A percentile compares a stretch with the other conserved stretches of the same genome.
Evolutionary conservation across 2,888 invertebrate genomes (phyloP).

Genomic region (Netelia inedita): DNA sequence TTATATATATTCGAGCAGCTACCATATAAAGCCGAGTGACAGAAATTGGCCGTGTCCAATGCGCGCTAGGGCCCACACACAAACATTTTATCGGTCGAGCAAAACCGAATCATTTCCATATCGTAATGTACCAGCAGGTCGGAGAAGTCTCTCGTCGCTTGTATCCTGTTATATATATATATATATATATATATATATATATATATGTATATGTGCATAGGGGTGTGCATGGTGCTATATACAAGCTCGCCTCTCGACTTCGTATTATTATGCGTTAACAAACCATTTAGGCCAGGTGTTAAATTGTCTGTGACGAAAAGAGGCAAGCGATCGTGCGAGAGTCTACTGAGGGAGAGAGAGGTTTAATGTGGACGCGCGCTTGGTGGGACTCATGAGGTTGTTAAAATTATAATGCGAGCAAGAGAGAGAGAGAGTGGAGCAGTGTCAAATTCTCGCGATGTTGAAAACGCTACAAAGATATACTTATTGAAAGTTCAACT

Average conservation of each 20-base stretch:
- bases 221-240: slow-evolving; percentile 12
- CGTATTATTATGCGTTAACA: slow-evolving; percentile 82
- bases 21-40: slow-evolving; percentile 73
- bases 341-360: slow-evolving; percentile 56
- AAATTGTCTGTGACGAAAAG: slow-evolving; percentile 84
- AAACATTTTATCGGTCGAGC: slow-evolving; percentile 47
- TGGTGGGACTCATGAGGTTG: slow-evolving; percentile 28
- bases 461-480: not conserved
- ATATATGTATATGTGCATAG: slow-evolving; percentile 22
- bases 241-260: slow-evolving; percentile 41
- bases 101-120: slow-evolving; percentile 80
- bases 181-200: not conserved
- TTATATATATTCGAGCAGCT: not conserved
- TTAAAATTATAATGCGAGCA: not conserved
- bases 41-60: slow-evolving; percentile 83
- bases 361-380: slow-evolving; percentile 13
- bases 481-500: not conserved
- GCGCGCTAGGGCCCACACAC: slow-evolving; percentile 69
- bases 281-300: slow-evolving; percentile 85
- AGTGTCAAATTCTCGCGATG: not conserved
- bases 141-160: slow-evolving; percentile 71
- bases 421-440: not conserved
- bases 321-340: slow-evolving; percentile 74
- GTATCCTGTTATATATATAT: slow-evolving; percentile 80
- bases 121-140: slow-evolving; percentile 77